phyloP scores from a whole-genome alignment of 1,140 invertebrate genomes.

The Danaus plexippus region DNA sequence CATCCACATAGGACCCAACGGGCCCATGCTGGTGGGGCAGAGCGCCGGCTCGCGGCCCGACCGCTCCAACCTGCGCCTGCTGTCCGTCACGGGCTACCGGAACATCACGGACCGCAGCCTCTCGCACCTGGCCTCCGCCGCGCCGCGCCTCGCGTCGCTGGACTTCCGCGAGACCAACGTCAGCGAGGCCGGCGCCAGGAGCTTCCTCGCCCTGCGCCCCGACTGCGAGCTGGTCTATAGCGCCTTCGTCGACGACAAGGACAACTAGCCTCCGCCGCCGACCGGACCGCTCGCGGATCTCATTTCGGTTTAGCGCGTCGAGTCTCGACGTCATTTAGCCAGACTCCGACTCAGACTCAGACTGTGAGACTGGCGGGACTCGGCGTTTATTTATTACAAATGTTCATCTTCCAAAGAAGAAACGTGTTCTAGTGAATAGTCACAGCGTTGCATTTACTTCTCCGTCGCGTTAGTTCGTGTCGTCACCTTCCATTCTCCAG shows the following conservation, averaged over 20 bases:
- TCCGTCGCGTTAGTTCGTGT: no score
- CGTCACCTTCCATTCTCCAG: no score
- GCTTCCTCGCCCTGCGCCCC: constrained; percentile 54
- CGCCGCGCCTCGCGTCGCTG: constrained; percentile 72
- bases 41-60: constrained; percentile 29
- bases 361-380: no score
- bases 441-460: no score
- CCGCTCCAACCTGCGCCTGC: constrained; percentile 37
- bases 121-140: constrained; percentile 73
- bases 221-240: constrained; percentile 36
- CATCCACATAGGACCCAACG: constrained; percentile 38
- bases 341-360: no score
- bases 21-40: constrained; percentile 14
- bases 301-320: neutral
- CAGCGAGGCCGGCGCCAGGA: constrained; percentile 70
- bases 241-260: constrained; percentile 11
- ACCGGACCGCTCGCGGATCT: neutral
- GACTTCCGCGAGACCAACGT: constrained; percentile 76
- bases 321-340: no score
- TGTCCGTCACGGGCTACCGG: constrained; percentile 74
- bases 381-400: no score
- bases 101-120: constrained; percentile 77
- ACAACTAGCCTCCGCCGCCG: no score
- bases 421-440: no score
- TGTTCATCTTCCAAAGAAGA: no score